Evolutionary conservation across 2,797 vertebrate species (phyloP).

Genomic region (Stomatorhinus walkeri): DNA sequence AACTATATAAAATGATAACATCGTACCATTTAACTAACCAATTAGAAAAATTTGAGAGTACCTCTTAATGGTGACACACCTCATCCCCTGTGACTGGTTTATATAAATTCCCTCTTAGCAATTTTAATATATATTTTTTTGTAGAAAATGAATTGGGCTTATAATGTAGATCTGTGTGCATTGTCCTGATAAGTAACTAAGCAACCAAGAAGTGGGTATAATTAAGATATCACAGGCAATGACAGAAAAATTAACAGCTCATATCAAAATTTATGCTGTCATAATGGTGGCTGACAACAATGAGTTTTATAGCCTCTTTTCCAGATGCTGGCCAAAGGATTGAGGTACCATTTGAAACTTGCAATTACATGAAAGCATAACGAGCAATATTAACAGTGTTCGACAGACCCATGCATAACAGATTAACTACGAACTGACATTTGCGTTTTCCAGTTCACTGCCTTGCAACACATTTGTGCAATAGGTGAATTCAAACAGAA

Average conservation of each 20-base stretch:
- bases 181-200: background rate
- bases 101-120: background rate
- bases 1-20: background rate
- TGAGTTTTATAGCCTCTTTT: background rate
- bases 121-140: background rate
- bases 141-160: background rate
- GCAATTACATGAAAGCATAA: background rate
- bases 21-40: background rate
- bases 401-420: background rate
- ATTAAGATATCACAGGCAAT: background rate
- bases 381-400: background rate
- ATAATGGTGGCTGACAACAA: background rate
- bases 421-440: background rate
- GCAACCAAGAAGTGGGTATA: background rate
- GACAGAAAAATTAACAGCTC: background rate
- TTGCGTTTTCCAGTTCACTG: background rate
- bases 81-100: background rate
- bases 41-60: background rate
- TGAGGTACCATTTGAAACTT: background rate
- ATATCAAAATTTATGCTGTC: background rate
- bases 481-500: background rate
- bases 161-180: background rate
- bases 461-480: background rate
- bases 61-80: background rate
- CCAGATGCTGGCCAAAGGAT: background rate